Base-by-base conservation (phyloP, 2,113 vertebrate species). In the Malurus cyaneus region DNA sequence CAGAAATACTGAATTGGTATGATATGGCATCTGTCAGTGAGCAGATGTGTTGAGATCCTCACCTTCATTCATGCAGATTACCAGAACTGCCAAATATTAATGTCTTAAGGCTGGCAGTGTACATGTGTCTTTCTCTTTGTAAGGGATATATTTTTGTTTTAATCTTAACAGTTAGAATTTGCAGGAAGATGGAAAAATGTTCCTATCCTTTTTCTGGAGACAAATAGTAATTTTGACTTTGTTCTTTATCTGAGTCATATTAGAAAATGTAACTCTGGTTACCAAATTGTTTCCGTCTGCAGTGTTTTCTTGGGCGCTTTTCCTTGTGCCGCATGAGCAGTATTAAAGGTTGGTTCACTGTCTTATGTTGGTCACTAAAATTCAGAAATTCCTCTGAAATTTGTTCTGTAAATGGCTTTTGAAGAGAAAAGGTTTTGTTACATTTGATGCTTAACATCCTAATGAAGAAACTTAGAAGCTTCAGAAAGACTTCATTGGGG, bases 241-340 rank as follows among this genome's bases (percentile, higher is more conserved):
- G n/a, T 78, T 87, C 57, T 92, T 82, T 89, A 85, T 85, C 61
- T 76, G 50, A 94, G 50, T 89, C 74, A 18, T 80, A 70, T 86
- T 83, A 93, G 59, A 82, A 88, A 82, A 94, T 69, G 28, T 85
- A 93, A 70, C 59, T 95, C 32, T 78, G 42, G 39, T 80, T 94
- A 85, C 39, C 26, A 91, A 80, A 85, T 93, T 52, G 65, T 94
- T 95, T 92, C 89, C 32, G 41, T 89, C 49, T 94, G 80, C 74
- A 77, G 0, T 77, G 24, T 57, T 24, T 91, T 89, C 36, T 86
- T 93, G 62, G 34, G 29, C 2, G 1, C 39, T 94, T 73, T 39
- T 50, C 7, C 54, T 88, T 80, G 29, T 70, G 29, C 80, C 11
- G 5, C 11, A 2, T 61, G 46, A 89, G 29, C 62, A n/a, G 39